Percentiles rank a stretch among this genome's conserved stretches.
Conservation (phyloP, 2,113 vertebrate genomes). For the Heloderma charlesbogerti region DNA sequence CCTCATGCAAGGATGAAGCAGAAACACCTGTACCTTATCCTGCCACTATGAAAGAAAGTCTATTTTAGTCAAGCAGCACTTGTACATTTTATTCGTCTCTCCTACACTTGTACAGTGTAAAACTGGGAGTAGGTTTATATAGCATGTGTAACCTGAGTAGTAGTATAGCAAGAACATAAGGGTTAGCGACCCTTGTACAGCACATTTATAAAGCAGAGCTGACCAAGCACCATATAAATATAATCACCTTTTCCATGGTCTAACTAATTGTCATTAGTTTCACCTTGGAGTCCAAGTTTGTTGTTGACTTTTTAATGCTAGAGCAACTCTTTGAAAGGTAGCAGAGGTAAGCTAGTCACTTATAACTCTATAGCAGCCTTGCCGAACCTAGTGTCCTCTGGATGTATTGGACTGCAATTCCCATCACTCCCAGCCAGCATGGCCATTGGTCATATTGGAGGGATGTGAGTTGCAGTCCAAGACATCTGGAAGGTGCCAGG, state of each 20-base stretch:
- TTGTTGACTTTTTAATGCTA: background rate
- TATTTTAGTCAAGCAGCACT: background rate
- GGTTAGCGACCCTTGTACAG: background rate
- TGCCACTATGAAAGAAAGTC: background rate
- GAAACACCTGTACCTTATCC: accelerated
- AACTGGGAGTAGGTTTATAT: accelerated
- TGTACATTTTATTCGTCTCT: accelerated
- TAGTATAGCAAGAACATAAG: accelerated
- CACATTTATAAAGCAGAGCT: accelerated
- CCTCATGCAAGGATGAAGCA: background rate
- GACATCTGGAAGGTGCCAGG: too few species aligned
- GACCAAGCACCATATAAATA: background rate
- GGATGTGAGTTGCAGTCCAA: too few species aligned
- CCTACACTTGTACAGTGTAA: accelerated
- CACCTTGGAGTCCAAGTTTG: background rate
- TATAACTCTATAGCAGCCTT: too few species aligned
- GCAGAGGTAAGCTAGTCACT: background rate
- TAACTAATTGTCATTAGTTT: background rate
- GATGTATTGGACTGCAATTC: too few species aligned
- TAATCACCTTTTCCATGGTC: background rate
- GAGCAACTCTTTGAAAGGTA: too few species aligned
- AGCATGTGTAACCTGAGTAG: background rate
- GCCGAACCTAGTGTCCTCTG: too few species aligned
- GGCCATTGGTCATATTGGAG: too few species aligned
- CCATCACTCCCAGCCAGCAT: too few species aligned